A percentile compares a stretch with the other conserved stretches of the same genome.
phyloP scores from a whole-genome alignment of 2,113 vertebrate genomes.

The Macroglossus sobrinus region DNA sequence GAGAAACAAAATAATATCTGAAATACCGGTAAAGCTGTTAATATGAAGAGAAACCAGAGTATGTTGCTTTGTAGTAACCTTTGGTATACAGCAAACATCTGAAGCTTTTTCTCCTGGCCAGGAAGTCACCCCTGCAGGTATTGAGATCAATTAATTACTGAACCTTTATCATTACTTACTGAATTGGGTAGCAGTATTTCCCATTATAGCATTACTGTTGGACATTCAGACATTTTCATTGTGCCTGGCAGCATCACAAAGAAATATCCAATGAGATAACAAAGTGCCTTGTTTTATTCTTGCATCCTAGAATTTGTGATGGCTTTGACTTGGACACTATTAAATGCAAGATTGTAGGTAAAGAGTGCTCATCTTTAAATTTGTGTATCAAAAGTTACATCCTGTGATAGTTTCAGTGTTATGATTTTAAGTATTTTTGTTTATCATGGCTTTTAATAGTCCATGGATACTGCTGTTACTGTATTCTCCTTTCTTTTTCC shows the following conservation, averaged over 20 bases:
- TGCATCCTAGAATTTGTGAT: constrained; percentile 24
- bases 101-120: constrained; percentile 4
- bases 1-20: not conserved
- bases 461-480: not conserved
- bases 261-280: constrained; percentile 4
- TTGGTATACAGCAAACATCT: constrained; percentile 44
- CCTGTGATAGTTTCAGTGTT: not conserved
- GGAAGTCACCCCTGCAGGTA: not conserved
- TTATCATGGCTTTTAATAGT: constrained; percentile 25
- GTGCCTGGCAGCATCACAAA: constrained; percentile 21
- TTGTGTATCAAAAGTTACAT: constrained; percentile 34
- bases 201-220: constrained; percentile 17
- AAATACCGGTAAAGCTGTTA: constrained; percentile 19
- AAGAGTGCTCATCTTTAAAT: constrained; percentile 36
- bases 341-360: constrained; percentile 8
- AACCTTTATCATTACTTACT: constrained; percentile 41
- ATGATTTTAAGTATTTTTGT: constrained; percentile 45
- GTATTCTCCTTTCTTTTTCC: not conserved
- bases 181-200: constrained; percentile 40
- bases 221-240: constrained; percentile 12
- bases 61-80: constrained; percentile 36
- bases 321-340: constrained; percentile 42
- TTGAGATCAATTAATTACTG: constrained; percentile 36
- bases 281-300: constrained; percentile 38
- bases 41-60: constrained; percentile 18